Evolutionary conservation across 2,113 vertebrate species (phyloP), one percentile per base, ranked within the genome.

Genomic region (Procavia capensis): DNA sequence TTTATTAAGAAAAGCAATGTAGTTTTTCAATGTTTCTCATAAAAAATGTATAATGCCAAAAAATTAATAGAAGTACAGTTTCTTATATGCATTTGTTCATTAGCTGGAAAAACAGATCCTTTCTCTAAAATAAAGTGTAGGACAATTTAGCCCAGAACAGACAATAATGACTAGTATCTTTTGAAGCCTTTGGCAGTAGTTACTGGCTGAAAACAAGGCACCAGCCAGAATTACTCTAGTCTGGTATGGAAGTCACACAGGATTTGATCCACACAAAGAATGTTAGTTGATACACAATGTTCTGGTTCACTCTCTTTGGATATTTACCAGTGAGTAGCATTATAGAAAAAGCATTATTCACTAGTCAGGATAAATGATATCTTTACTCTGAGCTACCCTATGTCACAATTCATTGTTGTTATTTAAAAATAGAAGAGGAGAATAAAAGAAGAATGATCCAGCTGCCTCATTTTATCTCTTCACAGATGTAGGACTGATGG

Each of bases 361-460:
- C 75, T 78, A 89, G 29, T 94, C 68, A 72, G 36, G 34, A 87
- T 39, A 95, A 82, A 10, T 9, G 75, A 81, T n/a, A 45, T 19
- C 22, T 86, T 87, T 79, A 22, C 68, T 81, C n/a, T 95, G n/a
- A 82, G 8, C 41, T 70, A n/a, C 19, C 9, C 3, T 81, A 43
- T 80, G 59, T 89, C 94, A 92, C 47, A 92, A 57, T 80, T 76
- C 59, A 92, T n/a, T 92, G n/a, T 11, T 88, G 14, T 59, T 82
- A 29, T 47, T 85, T 68, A 39, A 88, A 85, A 88, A 76, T 41
- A 10, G 17, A 72, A 63, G 31, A 41, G 39, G 54, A 66, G 13
- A 47, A 72, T 27, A 57, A 90, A 76, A 6, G 47, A 36, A 9
- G 83, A 88, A 79, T 59, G 8, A 63, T 43, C 39, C 61, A 27